Conservation (phyloP, 2,888 invertebrate genomes). For the Pollenia amentaria region DNA sequence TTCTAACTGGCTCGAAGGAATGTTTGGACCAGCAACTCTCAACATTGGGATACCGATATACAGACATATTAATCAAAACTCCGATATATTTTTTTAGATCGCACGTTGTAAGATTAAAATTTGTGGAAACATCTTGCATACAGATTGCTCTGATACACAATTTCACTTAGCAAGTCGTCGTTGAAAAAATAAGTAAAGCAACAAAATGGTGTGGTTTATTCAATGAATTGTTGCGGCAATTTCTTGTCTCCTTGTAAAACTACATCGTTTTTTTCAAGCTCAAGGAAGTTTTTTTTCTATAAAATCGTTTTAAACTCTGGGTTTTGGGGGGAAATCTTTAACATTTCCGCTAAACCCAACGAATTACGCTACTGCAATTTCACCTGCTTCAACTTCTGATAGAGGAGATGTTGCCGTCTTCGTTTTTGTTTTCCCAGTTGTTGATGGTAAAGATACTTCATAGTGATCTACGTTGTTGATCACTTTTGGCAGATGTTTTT, state of each 20-base stretch:
- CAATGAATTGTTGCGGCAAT: slow-evolving; percentile 28
- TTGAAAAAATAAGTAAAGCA: slow-evolving; percentile 24
- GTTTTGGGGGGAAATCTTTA: slow-evolving; percentile 26
- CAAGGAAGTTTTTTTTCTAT: slow-evolving; percentile 8
- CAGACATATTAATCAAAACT: slow-evolving; percentile 19
- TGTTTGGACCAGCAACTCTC: too few relatives aligned
- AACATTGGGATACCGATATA: slow-evolving; percentile 3
- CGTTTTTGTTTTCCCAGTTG: background rate
- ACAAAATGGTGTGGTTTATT: slow-evolving; percentile 17
- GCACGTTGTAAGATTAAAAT: too few relatives aligned
- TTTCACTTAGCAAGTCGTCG: slow-evolving; percentile 25
- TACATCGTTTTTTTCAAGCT: slow-evolving; percentile 28
- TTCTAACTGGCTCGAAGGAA: slow-evolving; percentile 5
- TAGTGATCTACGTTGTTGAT: slow-evolving; percentile 16
- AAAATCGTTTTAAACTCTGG: slow-evolving; percentile 13
- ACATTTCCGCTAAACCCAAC: slow-evolving; percentile 34
- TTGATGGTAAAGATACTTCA: background rate
- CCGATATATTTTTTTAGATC: slow-evolving; percentile 33
- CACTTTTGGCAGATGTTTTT: slow-evolving; percentile 19
- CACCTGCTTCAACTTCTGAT: slow-evolving; percentile 26
- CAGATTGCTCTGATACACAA: slow-evolving; percentile 36
- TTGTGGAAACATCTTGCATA: slow-evolving; percentile 28
- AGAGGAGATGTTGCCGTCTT: slow-evolving; percentile 17
- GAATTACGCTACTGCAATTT: slow-evolving; percentile 11
- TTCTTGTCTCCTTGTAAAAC: slow-evolving; percentile 31